Evolutionary conservation across 2,888 invertebrate species (phyloP).

Genomic region (Nineta flava): DNA sequence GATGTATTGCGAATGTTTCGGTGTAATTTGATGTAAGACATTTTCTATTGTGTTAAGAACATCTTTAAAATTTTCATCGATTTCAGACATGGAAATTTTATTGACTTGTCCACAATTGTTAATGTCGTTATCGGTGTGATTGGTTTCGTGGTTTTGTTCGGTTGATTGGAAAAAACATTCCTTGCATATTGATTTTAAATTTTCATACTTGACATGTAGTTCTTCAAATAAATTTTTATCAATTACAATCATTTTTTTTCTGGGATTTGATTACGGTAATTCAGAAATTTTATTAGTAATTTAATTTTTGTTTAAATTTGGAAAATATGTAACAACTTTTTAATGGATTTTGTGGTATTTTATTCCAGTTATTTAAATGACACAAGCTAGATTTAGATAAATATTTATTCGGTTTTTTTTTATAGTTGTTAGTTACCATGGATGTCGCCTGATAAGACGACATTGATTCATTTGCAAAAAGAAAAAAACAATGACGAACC

Average conservation of each 20-base stretch:
- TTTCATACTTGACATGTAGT: not conserved
- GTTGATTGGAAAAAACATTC: not conserved
- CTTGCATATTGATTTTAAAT: not conserved
- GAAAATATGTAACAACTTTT: too few species aligned
- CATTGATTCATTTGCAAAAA: too few species aligned
- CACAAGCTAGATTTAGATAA: too few species aligned
- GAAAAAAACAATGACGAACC: too few species aligned
- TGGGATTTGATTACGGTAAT: too few species aligned
- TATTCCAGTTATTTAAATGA: too few species aligned
- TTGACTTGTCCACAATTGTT: not conserved
- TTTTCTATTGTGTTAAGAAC: not conserved
- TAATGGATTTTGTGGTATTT: too few species aligned
- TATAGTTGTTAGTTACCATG: too few species aligned
- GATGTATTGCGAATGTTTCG: slow-evolving; percentile 14
- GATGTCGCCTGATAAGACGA: too few species aligned
- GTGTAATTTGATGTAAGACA: not conserved
- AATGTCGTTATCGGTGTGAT: not conserved
- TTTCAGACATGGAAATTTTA: not conserved
- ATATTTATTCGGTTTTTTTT: too few species aligned
- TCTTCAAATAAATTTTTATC: not conserved
- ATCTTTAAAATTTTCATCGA: not conserved
- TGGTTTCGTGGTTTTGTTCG: not conserved
- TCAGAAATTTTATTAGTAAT: too few species aligned
- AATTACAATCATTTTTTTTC: not conserved
- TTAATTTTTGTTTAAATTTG: too few species aligned